phyloP scores from a whole-genome alignment of 1,140 invertebrate species.

The Gryllus bimaculatus region DNA sequence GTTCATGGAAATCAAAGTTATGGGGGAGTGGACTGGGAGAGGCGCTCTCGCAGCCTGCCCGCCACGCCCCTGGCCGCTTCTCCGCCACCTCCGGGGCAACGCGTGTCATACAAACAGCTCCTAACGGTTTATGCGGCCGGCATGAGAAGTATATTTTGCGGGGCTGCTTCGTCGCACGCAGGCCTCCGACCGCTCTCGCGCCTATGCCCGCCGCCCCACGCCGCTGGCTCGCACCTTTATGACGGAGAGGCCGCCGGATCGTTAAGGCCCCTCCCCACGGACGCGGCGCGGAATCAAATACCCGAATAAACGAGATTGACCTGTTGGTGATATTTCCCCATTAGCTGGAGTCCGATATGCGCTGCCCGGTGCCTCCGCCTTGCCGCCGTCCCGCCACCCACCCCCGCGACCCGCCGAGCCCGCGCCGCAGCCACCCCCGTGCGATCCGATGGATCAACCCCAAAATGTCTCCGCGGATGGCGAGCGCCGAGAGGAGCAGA shows the following conservation, averaged over 20 bases:
- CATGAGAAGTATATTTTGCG: not conserved
- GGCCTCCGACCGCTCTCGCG: not conserved
- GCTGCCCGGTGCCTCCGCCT: not conserved
- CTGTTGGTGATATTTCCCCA: constrained; percentile 15
- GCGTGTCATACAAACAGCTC: not conserved
- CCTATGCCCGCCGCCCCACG: no score
- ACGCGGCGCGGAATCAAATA: not conserved
- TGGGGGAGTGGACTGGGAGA: not conserved
- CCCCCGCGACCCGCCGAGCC: not conserved
- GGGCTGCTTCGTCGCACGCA: no score
- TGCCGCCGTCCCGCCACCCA: not conserved
- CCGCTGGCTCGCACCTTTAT: constrained; percentile 10
- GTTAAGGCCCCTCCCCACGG: not conserved
- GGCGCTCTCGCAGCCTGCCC: not conserved
- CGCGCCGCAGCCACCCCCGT: not conserved
- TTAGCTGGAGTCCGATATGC: constrained; percentile 14
- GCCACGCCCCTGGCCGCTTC: no score
- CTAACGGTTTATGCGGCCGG: not conserved
- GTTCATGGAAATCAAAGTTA: constrained; percentile 5
- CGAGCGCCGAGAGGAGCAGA: no score
- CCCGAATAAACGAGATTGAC: constrained; percentile 19
- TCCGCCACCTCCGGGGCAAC: not conserved
- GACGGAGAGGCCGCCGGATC: constrained; percentile 12
- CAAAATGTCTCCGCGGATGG: not conserved
- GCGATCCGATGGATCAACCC: not conserved